Conservation (phyloP, 2,888 invertebrate genomes). For the Euproctis similis region DNA sequence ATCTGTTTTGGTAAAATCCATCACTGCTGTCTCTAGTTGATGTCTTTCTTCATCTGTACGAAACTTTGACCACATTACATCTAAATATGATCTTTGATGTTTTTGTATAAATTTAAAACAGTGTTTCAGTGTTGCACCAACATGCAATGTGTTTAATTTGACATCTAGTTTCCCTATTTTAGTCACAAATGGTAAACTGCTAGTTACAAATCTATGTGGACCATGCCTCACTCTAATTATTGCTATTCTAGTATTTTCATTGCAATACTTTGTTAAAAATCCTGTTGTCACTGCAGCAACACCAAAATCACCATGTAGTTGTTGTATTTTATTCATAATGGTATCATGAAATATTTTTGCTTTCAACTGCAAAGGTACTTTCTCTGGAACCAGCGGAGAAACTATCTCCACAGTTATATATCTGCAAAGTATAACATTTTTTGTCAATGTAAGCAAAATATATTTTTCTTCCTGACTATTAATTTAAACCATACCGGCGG, state of each 20-base stretch:
- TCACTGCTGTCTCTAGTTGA: slow-evolving; percentile 66
- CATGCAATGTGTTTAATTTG: slow-evolving; percentile 79
- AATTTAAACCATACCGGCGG: no score
- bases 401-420: slow-evolving; percentile 82
- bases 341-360: slow-evolving; percentile 71
- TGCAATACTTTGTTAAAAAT: slow-evolving; percentile 86
- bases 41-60: slow-evolving; percentile 78
- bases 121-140: slow-evolving; percentile 86
- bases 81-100: slow-evolving; percentile 80
- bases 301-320: slow-evolving; percentile 86
- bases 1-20: slow-evolving; percentile 66
- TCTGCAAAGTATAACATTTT: slow-evolving; percentile 52
- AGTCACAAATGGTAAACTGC: slow-evolving; percentile 81
- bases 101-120: slow-evolving; percentile 84
- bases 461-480: no score
- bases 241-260: slow-evolving; percentile 83
- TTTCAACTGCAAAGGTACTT: slow-evolving; percentile 67
- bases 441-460: background rate
- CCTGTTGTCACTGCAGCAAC: slow-evolving; percentile 81
- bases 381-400: slow-evolving; percentile 61
- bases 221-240: slow-evolving; percentile 84
- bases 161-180: slow-evolving; percentile 78
- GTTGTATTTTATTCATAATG: slow-evolving; percentile 78
- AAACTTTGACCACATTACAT: slow-evolving; percentile 77
- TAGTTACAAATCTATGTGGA: slow-evolving; percentile 82